Base-by-base conservation (phyloP, 2,888 invertebrate species). In the Idaea aversata region DNA sequence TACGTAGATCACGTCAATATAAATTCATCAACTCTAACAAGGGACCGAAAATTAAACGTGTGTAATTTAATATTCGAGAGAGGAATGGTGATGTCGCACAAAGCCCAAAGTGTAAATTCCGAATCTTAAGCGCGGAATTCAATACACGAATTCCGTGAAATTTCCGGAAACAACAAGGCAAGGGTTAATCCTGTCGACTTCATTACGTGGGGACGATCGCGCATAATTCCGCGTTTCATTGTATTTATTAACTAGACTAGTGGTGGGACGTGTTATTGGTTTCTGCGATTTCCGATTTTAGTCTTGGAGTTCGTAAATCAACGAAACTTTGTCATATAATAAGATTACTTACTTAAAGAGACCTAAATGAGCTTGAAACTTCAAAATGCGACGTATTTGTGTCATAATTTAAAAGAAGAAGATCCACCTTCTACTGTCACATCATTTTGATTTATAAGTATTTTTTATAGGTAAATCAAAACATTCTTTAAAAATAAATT, bases 141-240 rank as follows among this genome's bases (percentile, higher is more conserved):
- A 80, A 81, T 81, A 80, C 80, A 73, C 70, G 74, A 73, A 79
- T 81, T 78, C 78, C 75, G 47, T 47, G 47, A 47, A 47, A 47
- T 47, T 72, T 63, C 63, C 64, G 72, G 72, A 68, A 72, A 76
- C 75, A 75, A 74, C 75, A 73, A 72, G 72, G 70, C 67, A 64
- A 64, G 70, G 72, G 79, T 80, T 80, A 75, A 81, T 78, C 71
- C 75, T 69, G 70, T 67, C 61, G 72, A 73, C 75, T 81, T 81
- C 80, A 81, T 81, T 81, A 79, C 75, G 73, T 70, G 73, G 74
- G 76, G 66, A 68, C 72, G 71, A 72, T 72, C 71, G 70, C 70
- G 70, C 68, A 68, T 72, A 70, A 74, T 75, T 74, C 70, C 66
- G 70, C 68, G 71, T 69, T 63, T 70, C 66, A 70, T 66, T 72